Evolutionary conservation across 2,113 vertebrate genomes (phyloP).

Genomic region (Saguinus imperator): DNA sequence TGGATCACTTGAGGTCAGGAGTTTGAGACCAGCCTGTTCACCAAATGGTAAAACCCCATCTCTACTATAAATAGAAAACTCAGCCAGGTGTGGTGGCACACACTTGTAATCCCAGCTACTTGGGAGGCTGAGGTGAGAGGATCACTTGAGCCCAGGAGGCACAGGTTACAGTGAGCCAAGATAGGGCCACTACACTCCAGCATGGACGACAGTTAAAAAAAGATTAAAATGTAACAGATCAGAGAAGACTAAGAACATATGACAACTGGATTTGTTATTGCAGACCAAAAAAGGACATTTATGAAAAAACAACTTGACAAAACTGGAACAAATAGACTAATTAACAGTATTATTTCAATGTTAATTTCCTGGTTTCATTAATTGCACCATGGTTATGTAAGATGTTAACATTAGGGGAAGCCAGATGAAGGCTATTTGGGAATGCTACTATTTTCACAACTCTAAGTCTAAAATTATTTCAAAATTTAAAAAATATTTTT

Average conservation of each 20-base stretch:
- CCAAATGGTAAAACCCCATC: background rate
- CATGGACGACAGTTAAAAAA: background rate
- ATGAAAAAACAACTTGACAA: background rate
- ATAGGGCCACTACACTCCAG: background rate
- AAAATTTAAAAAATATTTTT: background rate
- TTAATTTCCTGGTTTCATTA: constrained; percentile 8
- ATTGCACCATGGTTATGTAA: background rate
- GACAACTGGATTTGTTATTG: background rate
- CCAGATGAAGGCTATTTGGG: background rate
- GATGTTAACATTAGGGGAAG: background rate
- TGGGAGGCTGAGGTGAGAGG: background rate
- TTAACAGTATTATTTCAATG: background rate
- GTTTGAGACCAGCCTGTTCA: background rate
- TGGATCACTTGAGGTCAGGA: background rate
- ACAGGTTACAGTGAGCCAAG: background rate
- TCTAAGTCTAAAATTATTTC: constrained; percentile 28
- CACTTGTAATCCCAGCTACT: background rate
- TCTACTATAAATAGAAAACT: background rate
- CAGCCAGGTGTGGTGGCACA: background rate
- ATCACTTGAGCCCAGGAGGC: background rate
- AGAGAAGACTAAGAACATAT: background rate
- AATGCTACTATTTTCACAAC: constrained; percentile 11
- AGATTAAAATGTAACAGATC: background rate
- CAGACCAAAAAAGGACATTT: background rate
- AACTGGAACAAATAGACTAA: background rate